A percentile compares a stretch with the other conserved stretches of the same genome.
These are phyloP conservation scores for Eurypyga helias DNA, from an alignment of 2,113 vertebrate species.

Conservation along the genomic window DNA sequence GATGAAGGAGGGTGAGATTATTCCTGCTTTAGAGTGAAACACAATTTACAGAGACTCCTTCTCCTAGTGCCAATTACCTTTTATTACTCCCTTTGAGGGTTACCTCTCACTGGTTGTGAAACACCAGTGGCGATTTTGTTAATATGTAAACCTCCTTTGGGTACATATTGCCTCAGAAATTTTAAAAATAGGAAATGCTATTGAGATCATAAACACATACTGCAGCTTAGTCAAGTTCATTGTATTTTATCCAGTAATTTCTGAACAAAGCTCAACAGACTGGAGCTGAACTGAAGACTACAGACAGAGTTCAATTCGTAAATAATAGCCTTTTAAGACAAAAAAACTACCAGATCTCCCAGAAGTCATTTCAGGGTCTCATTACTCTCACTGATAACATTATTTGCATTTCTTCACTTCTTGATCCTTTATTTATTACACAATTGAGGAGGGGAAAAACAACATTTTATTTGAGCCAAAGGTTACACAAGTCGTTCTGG, in stretches of 20 bases:
- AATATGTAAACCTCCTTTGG: neutral
- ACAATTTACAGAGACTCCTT: neutral
- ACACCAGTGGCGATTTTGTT: neutral
- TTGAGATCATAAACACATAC: neutral
- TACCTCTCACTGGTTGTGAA: neutral
- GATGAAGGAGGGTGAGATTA: neutral
- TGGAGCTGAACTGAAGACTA: neutral
- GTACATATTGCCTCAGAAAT: neutral
- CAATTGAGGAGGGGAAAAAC: neutral
- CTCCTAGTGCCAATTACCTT: neutral
- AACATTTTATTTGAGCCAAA: neutral
- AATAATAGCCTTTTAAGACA: neutral
- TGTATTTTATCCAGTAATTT: neutral
- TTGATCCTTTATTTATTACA: conserved; percentile 14
- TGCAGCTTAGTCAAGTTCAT: neutral
- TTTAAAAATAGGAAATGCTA: neutral
- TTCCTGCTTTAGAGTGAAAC: neutral
- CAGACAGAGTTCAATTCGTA: neutral
- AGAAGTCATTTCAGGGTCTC: neutral
- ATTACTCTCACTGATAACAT: neutral
- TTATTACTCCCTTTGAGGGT: neutral
- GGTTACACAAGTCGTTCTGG: neutral
- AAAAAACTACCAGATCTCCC: neutral
- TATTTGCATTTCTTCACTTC: conserved; percentile 30
- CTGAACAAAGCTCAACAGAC: neutral